Evolutionary conservation across 2,797 vertebrate species (phyloP).

Genomic region (Clarias pachynema): DNA sequence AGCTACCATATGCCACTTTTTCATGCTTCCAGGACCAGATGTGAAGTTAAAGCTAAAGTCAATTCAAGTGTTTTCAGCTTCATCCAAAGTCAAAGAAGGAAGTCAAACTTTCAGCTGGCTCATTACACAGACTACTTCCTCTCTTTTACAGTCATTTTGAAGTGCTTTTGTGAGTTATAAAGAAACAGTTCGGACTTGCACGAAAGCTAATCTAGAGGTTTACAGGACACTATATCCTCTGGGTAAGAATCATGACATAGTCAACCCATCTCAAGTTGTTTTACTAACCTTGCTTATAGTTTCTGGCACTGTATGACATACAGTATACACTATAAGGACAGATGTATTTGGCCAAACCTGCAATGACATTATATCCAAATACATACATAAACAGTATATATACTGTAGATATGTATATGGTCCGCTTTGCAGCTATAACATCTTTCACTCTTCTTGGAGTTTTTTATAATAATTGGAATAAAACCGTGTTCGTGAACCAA

Average conservation of each 20-base stretch:
- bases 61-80: constrained; percentile 4
- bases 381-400: no score
- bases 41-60: neutral
- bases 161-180: neutral
- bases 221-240: neutral
- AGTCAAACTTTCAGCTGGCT: constrained; percentile 8
- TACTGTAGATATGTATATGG: no score
- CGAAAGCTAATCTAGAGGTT: neutral
- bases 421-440: no score
- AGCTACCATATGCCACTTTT: constrained; percentile 4
- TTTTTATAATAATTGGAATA: neutral
- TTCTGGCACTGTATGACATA: neutral
- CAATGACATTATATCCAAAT: no score
- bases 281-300: neutral
- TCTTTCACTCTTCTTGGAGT: no score
- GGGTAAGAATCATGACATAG: neutral
- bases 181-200: neutral
- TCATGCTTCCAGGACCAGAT: constrained; percentile 3
- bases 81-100: constrained; percentile 20
- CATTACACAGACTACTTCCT: neutral
- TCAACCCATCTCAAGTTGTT: neutral
- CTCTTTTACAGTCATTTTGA: neutral
- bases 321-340: no score
- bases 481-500: neutral
- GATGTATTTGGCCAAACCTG: no score